These are phyloP conservation scores for Nicator chloris DNA, from an alignment of 2,113 vertebrate genomes.

Conservation along the genomic window DNA sequence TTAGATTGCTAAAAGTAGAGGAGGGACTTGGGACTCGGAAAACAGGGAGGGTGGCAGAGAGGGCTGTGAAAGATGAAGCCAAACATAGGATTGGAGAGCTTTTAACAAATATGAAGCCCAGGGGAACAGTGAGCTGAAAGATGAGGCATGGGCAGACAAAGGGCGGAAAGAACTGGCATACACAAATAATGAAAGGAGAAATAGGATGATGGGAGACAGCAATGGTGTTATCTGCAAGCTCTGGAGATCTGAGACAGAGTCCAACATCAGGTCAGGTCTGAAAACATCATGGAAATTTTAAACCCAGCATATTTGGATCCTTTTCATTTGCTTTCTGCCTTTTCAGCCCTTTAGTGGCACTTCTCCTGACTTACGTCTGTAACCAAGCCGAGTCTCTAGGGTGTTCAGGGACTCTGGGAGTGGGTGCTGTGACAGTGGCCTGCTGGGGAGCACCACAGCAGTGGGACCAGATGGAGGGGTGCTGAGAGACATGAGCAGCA, in stretches of 20 bases:
- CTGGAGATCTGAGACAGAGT: background rate
- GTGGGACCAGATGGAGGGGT: rapidly evolving
- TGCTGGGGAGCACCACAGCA: background rate
- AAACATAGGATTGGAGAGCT: background rate
- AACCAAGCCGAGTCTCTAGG: background rate
- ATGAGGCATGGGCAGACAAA: background rate
- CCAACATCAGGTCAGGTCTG: background rate
- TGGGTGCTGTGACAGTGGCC: rapidly evolving
- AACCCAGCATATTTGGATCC: background rate
- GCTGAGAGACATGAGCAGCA: background rate
- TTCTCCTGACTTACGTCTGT: background rate
- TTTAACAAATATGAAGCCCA: background rate
- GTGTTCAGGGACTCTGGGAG: background rate
- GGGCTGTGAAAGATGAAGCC: background rate
- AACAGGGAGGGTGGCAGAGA: background rate
- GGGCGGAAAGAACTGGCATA: background rate
- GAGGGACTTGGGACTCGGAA: background rate
- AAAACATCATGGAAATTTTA: background rate
- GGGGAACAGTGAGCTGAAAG: background rate
- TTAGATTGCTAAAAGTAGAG: background rate
- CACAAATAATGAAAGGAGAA: background rate
- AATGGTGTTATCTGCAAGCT: background rate
- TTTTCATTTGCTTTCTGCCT: background rate
- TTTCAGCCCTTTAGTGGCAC: background rate
- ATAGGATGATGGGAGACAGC: background rate